Evolutionary conservation across 2,113 vertebrate species (phyloP).

Genomic region (Dromiciops gliroides): DNA sequence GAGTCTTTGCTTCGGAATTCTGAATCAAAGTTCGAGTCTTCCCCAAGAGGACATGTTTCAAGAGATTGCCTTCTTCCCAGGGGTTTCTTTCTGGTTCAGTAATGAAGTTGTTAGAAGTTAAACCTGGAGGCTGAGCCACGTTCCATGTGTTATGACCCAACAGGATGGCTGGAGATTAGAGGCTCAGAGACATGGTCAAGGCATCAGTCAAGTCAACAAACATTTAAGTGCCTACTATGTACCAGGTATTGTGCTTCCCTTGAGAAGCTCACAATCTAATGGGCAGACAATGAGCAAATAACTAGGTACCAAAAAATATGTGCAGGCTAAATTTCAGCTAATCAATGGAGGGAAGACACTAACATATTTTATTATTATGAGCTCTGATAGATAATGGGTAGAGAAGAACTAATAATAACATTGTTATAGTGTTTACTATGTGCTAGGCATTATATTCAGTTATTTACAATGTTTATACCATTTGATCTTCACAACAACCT

Average conservation of each 20-base stretch:
- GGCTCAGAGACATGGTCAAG: neutral
- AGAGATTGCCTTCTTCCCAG: neutral
- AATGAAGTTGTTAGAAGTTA: constrained; percentile 7
- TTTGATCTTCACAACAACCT: neutral
- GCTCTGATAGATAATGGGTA: neutral
- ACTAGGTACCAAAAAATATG: neutral
- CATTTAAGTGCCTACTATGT: neutral
- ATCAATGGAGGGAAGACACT: neutral
- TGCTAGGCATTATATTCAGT: neutral
- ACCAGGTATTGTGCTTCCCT: neutral
- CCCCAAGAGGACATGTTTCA: neutral
- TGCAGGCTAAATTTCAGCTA: neutral
- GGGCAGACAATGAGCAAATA: neutral
- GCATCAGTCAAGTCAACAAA: neutral
- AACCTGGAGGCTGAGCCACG: neutral
- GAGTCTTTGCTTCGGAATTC: constrained; percentile 44
- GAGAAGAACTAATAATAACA: neutral
- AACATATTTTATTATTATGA: neutral
- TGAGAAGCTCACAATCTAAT: neutral
- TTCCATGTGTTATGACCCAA: neutral
- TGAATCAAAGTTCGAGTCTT: constrained; percentile 20
- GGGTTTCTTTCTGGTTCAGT: neutral
- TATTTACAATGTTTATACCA: neutral
- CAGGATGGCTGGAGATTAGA: neutral
- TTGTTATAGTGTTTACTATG: neutral